Evolutionary conservation across 2,888 invertebrate species (phyloP).

Genomic region (Eugnorisma glareosa): DNA sequence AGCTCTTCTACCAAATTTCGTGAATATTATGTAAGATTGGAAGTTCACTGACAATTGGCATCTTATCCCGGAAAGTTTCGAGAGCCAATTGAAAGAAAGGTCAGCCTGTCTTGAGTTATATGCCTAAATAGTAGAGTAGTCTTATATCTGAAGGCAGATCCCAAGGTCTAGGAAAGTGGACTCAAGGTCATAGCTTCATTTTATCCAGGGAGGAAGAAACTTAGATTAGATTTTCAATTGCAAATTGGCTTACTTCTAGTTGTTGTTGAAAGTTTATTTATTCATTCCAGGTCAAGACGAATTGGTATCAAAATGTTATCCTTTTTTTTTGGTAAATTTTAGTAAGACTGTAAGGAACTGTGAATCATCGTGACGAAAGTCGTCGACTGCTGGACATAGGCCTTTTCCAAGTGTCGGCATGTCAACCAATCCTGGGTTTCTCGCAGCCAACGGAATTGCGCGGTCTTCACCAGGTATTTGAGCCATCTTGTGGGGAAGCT

Average conservation of each 20-base stretch:
- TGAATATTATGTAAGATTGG: constrained; percentile 38
- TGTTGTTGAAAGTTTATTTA: not conserved
- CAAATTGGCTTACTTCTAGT: not conserved
- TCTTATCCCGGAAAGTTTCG: constrained; percentile 31
- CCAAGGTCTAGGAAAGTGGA: not conserved
- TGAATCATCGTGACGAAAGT: not conserved
- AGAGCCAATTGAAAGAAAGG: constrained; percentile 36
- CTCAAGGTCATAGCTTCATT: constrained; percentile 10
- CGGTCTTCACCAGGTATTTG: not conserved
- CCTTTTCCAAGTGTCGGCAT: not conserved
- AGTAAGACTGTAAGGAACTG: not conserved
- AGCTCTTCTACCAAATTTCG: constrained; percentile 5
- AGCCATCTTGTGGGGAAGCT: not conserved
- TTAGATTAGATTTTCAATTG: not conserved
- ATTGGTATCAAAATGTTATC: not conserved
- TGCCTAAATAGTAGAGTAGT: not conserved
- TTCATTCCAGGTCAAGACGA: not conserved
- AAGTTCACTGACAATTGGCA: constrained; percentile 34
- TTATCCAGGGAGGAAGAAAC: not conserved
- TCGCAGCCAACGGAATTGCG: rapidly evolving
- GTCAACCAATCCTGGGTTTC: not conserved
- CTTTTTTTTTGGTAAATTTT: not conserved
- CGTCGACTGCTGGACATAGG: not conserved
- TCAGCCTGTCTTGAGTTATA: constrained; percentile 20
- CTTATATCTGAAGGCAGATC: not conserved